A percentile compares a stretch with the other conserved stretches of the same genome.
Evolutionary conservation across 30 jellyfish, hydroid and myxozoan genomes (phyloP).

Genomic region (Turritopsis rubra): DNA sequence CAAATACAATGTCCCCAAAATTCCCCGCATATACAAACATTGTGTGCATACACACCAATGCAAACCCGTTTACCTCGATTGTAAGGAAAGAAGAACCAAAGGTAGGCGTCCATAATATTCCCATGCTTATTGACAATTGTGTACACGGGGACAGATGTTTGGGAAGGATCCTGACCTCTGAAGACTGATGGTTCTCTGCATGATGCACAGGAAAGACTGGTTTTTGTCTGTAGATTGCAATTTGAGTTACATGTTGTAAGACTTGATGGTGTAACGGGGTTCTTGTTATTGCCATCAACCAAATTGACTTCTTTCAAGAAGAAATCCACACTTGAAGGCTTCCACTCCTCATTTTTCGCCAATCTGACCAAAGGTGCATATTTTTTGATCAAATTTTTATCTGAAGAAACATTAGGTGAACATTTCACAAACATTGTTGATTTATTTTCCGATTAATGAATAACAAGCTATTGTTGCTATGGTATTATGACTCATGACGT

Average conservation of each 20-base stretch:
- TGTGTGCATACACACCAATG: conserved; percentile 21
- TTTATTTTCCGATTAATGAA: not conserved
- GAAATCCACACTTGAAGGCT: conserved; percentile 29
- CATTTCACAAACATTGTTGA: no score
- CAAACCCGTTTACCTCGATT: conserved; percentile 50
- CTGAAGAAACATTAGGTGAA: not conserved
- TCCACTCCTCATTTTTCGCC: conserved; percentile 29
- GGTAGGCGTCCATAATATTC: conserved; percentile 19
- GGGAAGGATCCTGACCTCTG: conserved; percentile 24
- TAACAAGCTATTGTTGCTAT: no score
- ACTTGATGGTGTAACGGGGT: not conserved
- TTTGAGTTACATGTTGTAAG: conserved; percentile 11
- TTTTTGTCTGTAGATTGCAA: conserved; percentile 22
- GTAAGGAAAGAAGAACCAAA: conserved; percentile 56
- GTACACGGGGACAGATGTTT: conserved; percentile 29
- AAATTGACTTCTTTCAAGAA: conserved; percentile 18
- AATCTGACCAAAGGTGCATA: conserved; percentile 28
- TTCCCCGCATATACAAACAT: not conserved
- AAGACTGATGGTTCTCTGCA: conserved; percentile 23
- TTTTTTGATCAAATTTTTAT: not conserved
- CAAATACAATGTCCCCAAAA: not conserved
- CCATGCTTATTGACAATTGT: conserved; percentile 22
- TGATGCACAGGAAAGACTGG: conserved; percentile 10
- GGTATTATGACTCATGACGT: not conserved
- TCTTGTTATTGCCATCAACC: not conserved